These are phyloP conservation scores for Zelleria hepariella DNA, from an alignment of 2,888 invertebrate genomes.

Conservation along the genomic window DNA sequence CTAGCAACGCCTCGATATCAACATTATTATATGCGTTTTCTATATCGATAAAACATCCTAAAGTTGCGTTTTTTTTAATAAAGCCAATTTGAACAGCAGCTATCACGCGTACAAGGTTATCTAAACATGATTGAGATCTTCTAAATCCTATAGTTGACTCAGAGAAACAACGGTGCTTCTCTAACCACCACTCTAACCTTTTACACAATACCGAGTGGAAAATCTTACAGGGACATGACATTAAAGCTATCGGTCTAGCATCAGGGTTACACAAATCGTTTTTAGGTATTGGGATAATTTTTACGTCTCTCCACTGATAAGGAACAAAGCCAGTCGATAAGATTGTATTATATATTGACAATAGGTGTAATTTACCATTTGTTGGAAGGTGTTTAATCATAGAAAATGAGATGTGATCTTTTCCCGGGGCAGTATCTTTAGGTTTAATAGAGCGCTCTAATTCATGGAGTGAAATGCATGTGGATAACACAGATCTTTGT, in stretches of 20 bases:
- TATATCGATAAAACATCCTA: conserved; percentile 21
- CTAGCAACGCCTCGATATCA: conserved; percentile 4
- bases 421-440: conserved; percentile 3
- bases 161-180: not conserved
- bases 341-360: not conserved
- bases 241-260: not conserved
- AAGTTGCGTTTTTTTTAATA: conserved; percentile 10
- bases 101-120: conserved; percentile 10
- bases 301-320: conserved; percentile 15
- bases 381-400: conserved; percentile 2
- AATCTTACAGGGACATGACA: not conserved
- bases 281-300: conserved; percentile 17
- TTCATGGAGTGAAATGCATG: not conserved
- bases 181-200: not conserved
- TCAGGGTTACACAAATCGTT: conserved; percentile 4
- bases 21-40: conserved; percentile 23
- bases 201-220: not conserved
- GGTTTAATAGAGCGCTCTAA: not conserved
- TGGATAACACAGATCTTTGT: not conserved
- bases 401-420: not conserved
- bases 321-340: conserved; percentile 11
- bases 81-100: conserved; percentile 15
- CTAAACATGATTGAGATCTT: conserved; percentile 10
- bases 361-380: not conserved
- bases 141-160: not conserved